A percentile compares a stretch with the other conserved stretches of the same genome.
phyloP scores from a whole-genome alignment of 2,888 invertebrate species.

The Colostygia pectinataria region DNA sequence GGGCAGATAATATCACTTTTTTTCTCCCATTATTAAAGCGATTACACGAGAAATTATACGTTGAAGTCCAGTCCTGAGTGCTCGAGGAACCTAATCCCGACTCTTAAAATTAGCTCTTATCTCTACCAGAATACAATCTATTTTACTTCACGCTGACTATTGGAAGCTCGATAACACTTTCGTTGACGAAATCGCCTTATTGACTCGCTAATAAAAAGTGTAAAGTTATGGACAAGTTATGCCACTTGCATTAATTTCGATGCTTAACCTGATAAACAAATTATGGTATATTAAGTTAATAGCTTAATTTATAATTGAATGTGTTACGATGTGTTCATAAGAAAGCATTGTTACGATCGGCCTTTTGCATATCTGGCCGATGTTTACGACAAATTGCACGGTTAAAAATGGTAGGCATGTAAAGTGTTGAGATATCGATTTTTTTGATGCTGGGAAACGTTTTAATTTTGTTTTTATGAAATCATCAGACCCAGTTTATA shows the following conservation, averaged over 20 bases:
- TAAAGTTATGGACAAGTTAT: constrained; percentile 81
- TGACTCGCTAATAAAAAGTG: constrained; percentile 81
- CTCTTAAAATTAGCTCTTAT: constrained; percentile 46
- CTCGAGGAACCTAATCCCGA: constrained; percentile 45
- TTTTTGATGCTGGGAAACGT: constrained; percentile 52
- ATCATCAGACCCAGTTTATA: constrained; percentile 49
- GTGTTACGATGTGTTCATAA: constrained; percentile 73
- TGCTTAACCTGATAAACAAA: constrained; percentile 83
- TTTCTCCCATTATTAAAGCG: constrained; percentile 81
- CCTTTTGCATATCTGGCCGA: constrained; percentile 61
- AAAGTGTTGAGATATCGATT: constrained; percentile 47
- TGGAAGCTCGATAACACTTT: constrained; percentile 61
- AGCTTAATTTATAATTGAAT: constrained; percentile 83
- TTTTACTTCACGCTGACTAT: constrained; percentile 39
- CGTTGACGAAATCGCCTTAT: constrained; percentile 78
- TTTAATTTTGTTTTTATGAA: constrained; percentile 54
- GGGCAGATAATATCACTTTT: constrained; percentile 83
- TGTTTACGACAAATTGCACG: constrained; percentile 67
- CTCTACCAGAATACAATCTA: constrained; percentile 32
- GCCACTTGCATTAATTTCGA: constrained; percentile 82
- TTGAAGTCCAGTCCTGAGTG: constrained; percentile 69
- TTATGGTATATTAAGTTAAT: constrained; percentile 81
- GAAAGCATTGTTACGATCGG: constrained; percentile 71
- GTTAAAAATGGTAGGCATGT: constrained; percentile 41
- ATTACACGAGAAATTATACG: constrained; percentile 83